Base-by-base conservation (phyloP, 1,140 invertebrate species). In the Caenorhabditis remanei region DNA sequence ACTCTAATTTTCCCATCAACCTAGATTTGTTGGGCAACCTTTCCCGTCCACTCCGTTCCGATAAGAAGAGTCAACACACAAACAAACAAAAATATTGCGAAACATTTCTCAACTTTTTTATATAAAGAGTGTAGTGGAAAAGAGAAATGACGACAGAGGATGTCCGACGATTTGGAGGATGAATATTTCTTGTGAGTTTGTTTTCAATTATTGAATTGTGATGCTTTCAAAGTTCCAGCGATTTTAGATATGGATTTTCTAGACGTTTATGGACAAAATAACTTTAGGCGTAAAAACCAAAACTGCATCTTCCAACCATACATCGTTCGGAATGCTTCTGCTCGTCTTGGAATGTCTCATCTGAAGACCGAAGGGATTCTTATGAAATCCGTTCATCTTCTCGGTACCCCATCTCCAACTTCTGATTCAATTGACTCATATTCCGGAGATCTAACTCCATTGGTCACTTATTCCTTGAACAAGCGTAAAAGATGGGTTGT, bases 391-490 rank as follows among this genome's bases (percentile, higher is more conserved):
- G n/a, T 71, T 71, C 65, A 71, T 71, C n/a, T 46, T 46, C 5
- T n/a, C 4, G 65, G 65, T 11, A 41, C 48, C 1, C 41, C 11
- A 19, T 11, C 40, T 32, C 6, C 14, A 16, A 21, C 19, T 5
- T n/a, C 24, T 7, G 65, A 71, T 46, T 21, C 40, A 5, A 46
- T 71, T 24, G 24, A 16, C 13, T 46, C 21, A 14, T 65, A 19
- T n/a, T 58, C 55, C n/a, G 16, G 4, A 32, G 65, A 71, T 71
- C 46, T 71, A 41, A 71, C 65, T 46, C 65, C 65, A n/a, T 19
- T 43, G 65, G 46, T 41, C 6, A 21, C 41, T n/a, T 71, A 71
- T 46, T 71, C 65, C 1, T 19, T 71, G 19, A 71, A 71, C 19
- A 71, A 71, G 46, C 16, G 41, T n/a, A 71, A 19, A 46, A 43